Base-by-base conservation (phyloP, 2,888 invertebrate genomes). In the Tetragnatha montana region DNA sequence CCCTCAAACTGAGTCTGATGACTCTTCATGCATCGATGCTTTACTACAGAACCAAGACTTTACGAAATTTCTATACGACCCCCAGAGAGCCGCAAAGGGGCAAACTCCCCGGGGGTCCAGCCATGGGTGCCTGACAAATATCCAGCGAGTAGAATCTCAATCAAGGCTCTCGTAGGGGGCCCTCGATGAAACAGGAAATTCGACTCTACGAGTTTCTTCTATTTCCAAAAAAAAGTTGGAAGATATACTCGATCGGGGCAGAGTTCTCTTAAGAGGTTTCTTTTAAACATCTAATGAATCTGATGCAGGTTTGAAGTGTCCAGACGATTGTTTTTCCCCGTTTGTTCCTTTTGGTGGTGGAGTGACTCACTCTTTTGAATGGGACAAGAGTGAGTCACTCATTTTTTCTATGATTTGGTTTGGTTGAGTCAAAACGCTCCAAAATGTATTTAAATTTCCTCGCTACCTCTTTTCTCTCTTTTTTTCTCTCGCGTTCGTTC, bases 101-200 rank as follows among this genome's bases (percentile, higher is more conserved):
- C 73, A 50, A 51, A 22, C 60, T 8, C 73, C 69, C 14, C 68
- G 1, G 68, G 86, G 86, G 79, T 51, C 19, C 51, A 79, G 8
- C 79, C 6, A 79, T 78, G 79, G 86, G 86, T 71, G 73, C 69
- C 73, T 71, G 78, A 69, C 79, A 79, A 60, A 82, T 74, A 21
- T 47, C 82, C 51, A 60, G 35, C 68, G 17, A 60, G 50, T 86
- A 71, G 86, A 86, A 69, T 73, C 86, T 86, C 86, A 86, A 86
- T 86, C 79, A 86, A 73, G 79, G 69, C 19, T n/a, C 21, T 74
- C 74, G 73, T 50, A 19, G 60, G 74, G 74, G 78, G 73, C 49
- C 51, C 70, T 22, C 51, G 60, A n/a, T n/a, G n/a, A 76, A 84
- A 84, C 75, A 75, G 83, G 83, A 84, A 84, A 84, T 84, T 84